Conservation (phyloP, 2,113 vertebrate genomes). For the Phaethon lepturus region DNA sequence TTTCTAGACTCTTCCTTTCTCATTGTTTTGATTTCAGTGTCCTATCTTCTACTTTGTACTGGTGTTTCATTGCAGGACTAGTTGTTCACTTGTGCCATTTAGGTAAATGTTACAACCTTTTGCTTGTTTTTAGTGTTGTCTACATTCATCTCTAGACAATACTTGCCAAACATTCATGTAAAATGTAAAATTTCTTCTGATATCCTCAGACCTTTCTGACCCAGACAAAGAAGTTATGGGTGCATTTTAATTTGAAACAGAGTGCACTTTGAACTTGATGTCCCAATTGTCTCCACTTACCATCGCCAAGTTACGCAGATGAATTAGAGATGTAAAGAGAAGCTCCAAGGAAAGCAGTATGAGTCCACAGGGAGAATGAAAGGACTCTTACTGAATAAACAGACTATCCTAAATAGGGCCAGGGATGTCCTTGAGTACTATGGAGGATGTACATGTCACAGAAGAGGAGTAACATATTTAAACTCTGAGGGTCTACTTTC, state of each 20-base stretch:
- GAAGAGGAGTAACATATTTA: background rate
- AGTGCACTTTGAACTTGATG: background rate
- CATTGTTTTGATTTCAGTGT: background rate
- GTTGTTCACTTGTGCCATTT: background rate
- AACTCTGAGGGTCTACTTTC: background rate
- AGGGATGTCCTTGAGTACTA: background rate
- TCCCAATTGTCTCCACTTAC: background rate
- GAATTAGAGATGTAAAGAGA: background rate
- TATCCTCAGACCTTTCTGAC: background rate
- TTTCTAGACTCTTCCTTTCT: background rate
- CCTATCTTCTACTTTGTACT: background rate
- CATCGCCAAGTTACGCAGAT: background rate
- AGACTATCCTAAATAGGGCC: background rate
- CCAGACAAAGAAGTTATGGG: background rate
- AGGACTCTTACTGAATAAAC: background rate
- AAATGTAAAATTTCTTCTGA: background rate
- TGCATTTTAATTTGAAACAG: background rate
- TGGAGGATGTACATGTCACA: background rate
- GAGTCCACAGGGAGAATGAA: background rate
- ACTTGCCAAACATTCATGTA: background rate
- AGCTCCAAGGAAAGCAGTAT: background rate
- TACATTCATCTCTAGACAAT: background rate
- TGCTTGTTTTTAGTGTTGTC: background rate
- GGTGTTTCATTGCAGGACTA: background rate
- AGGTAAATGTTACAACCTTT: background rate